Conservation (phyloP, 2,888 invertebrate genomes). For the Brachyopa scutellaris region DNA sequence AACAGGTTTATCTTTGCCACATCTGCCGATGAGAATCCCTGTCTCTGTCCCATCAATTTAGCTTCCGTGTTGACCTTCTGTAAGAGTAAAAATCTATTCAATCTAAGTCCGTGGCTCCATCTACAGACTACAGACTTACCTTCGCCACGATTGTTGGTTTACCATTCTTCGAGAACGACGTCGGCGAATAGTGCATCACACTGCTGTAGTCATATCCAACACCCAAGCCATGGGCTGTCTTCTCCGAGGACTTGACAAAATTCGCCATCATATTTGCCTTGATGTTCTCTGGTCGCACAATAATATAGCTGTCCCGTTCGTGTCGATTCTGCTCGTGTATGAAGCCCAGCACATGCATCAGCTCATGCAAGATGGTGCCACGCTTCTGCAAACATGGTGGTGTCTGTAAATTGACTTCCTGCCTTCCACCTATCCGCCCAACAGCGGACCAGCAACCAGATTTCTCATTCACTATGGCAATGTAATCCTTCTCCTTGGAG, state of each 20-base stretch:
- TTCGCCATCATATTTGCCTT: slow-evolving; percentile 85
- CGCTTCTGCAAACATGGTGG: slow-evolving; percentile 87
- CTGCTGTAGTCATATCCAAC: slow-evolving; percentile 90
- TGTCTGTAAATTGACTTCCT: slow-evolving; percentile 87
- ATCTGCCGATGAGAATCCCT: slow-evolving; percentile 77
- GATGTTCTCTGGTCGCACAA: slow-evolving; percentile 86
- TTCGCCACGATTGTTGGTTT: slow-evolving; percentile 87
- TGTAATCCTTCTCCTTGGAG: slow-evolving; percentile 86
- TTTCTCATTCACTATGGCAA: slow-evolving; percentile 85
- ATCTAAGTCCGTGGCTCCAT: neutral
- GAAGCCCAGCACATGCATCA: slow-evolving; percentile 91
- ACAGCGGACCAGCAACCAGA: slow-evolving; percentile 92
- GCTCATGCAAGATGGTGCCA: slow-evolving; percentile 90
- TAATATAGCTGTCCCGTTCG: slow-evolving; percentile 87
- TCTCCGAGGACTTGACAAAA: slow-evolving; percentile 85
- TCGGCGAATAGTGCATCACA: slow-evolving; percentile 91
- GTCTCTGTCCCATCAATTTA: slow-evolving; percentile 77
- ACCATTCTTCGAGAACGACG: slow-evolving; percentile 88
- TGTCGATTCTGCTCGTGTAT: slow-evolving; percentile 91
- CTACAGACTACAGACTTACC: slow-evolving; percentile 79
- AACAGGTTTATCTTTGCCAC: slow-evolving; percentile 78
- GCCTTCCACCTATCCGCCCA: slow-evolving; percentile 85
- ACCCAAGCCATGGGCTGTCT: slow-evolving; percentile 84
- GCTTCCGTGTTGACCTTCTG: slow-evolving; percentile 72
- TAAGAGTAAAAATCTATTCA: neutral